Evolutionary conservation across 2,888 invertebrate genomes (phyloP), one percentile per base, ranked within the genome.

Genomic region (Platycheirus rosarum): DNA sequence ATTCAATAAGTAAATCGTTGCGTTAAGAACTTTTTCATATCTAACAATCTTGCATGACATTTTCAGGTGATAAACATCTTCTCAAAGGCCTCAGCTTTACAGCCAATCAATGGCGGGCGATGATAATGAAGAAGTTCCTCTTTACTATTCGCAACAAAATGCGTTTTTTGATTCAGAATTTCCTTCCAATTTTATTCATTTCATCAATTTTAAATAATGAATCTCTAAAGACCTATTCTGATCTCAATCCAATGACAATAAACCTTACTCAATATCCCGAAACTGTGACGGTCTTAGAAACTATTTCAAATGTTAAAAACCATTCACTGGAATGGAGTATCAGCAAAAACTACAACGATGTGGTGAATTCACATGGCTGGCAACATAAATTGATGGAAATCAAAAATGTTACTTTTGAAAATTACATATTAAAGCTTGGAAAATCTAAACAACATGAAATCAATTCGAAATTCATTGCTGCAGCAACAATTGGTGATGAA

Each of bases 91-190:
- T 85, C 16, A 84, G 86, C 57, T 71, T 94, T 2, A 85, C 92
- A 0, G 69, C 90, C 13, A 93, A 94, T 79, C 95, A 95, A 87
- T 92, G 93, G 84, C 86, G 88, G 14, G 95, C 94, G 0, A 93
- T 95, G 91, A 91, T 95, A 87, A 88, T 93, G 23, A 95, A 95
- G 88, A 92, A 94, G 86, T 89, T 91, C 29, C 87, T 94, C 3
- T 93, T 94, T 71, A 92, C 94, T 68, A 87, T 91, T 13, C 92
- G 96, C 4, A 94, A 95, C 32, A 94, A 94, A 92, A 88, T 94
- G 46, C 88, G 95, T 2, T 91, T 93, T 13, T 20, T 93, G 0
- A 90, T 95, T 66, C 95, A 95, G 90, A 91, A 95, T 18, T 80
- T 93, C 2, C 92, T 96, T 55, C 96, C 96, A 0, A 88, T 95